Conservation (phyloP, 2,888 invertebrate species). For the Drosophila maculinotata region DNA sequence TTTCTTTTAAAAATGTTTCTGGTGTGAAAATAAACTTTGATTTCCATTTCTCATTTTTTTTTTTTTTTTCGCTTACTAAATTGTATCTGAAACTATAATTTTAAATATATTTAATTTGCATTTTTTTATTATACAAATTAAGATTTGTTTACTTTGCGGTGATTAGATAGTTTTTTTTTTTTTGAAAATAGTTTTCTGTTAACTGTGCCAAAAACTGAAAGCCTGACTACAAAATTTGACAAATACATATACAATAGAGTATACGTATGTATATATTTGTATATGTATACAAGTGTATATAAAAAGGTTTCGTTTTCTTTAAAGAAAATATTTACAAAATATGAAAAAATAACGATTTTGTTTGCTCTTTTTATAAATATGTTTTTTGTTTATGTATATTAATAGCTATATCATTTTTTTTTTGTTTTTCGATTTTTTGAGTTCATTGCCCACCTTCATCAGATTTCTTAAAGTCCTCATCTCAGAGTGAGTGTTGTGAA, state of each 20-base stretch:
- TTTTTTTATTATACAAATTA: constrained; percentile 3
- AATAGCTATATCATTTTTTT: constrained; percentile 24
- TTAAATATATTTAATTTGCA: constrained; percentile 1
- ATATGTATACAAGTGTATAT: constrained; percentile 1
- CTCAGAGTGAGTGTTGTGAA: no score
- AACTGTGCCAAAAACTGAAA: constrained; percentile 21
- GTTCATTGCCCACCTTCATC: constrained; percentile 19
- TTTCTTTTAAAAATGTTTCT: constrained; percentile 24
- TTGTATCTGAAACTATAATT: constrained; percentile 24
- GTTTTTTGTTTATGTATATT: constrained; percentile 11
- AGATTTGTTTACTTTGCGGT: constrained; percentile 7
- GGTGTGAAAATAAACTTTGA: constrained; percentile 44
- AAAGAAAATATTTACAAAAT: constrained; percentile 44
- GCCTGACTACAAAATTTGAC: neutral
- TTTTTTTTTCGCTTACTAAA: constrained; percentile 4
- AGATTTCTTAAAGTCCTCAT: constrained; percentile 11
- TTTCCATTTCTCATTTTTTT: constrained; percentile 10
- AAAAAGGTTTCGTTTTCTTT: constrained; percentile 4
- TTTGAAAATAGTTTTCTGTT: neutral
- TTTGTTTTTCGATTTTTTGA: neutral
- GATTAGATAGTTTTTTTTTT: neutral
- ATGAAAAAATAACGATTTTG: constrained; percentile 10
- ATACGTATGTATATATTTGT: neutral
- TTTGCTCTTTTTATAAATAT: constrained; percentile 5
- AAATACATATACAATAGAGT: constrained; percentile 5